phyloP scores from a whole-genome alignment of 1,140 invertebrate genomes.

The Diorhabda sublineata region DNA sequence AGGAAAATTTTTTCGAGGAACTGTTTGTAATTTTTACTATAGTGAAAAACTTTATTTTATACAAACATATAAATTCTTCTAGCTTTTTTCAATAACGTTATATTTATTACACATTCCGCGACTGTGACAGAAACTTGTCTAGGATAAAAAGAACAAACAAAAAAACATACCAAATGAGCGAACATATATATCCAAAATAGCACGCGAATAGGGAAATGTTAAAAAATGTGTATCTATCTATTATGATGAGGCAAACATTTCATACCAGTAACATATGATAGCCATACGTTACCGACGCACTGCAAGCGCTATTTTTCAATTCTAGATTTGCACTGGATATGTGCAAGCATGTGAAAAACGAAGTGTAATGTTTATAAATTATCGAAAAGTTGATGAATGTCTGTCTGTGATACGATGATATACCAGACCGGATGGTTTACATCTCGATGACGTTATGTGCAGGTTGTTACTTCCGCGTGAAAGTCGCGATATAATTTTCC shows the following conservation, averaged over 20 bases:
- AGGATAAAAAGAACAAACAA: background rate
- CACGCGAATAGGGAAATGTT: background rate
- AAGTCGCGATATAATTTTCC: background rate
- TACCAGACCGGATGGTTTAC: background rate
- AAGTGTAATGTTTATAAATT: conserved; percentile 1
- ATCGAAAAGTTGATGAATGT: conserved; percentile 2
- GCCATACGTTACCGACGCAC: background rate
- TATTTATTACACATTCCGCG: background rate
- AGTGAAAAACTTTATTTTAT: too few relatives aligned
- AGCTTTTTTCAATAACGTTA: too few relatives aligned
- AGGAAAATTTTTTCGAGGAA: too few relatives aligned
- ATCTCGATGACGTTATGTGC: background rate
- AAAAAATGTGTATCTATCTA: conserved; percentile 3
- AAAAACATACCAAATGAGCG: background rate
- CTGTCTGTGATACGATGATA: background rate
- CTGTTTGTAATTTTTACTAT: too few relatives aligned
- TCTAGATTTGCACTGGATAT: background rate
- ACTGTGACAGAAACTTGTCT: background rate
- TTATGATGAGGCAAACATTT: conserved; percentile 1
- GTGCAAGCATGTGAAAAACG: conserved; percentile 1
- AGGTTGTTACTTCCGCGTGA: background rate
- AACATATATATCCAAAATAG: background rate
- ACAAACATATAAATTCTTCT: too few relatives aligned
- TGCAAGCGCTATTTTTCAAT: background rate
- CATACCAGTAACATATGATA: background rate